A percentile compares a stretch with the other conserved stretches of the same genome.
phyloP scores from a whole-genome alignment of 2,113 vertebrate genomes.

The Laterallus jamaicensis region DNA sequence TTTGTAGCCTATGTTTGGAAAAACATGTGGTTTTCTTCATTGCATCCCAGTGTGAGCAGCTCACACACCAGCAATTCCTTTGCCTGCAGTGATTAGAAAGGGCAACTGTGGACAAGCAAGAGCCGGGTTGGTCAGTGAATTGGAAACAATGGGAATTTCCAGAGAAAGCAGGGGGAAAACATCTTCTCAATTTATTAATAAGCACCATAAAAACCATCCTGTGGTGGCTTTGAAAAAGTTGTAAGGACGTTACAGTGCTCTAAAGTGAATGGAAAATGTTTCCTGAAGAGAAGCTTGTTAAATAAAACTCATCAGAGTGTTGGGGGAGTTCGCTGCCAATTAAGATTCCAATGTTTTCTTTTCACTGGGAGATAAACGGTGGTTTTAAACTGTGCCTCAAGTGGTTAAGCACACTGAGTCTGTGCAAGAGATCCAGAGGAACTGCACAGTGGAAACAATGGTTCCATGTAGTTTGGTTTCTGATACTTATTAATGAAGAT shows the following conservation, averaged over 20 bases:
- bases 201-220: background rate
- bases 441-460: fast-evolving
- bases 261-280: background rate
- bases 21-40: fast-evolving
- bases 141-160: background rate
- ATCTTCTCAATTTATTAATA: background rate
- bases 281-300: background rate
- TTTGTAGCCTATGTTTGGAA: background rate
- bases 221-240: background rate
- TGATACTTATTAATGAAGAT: fast-evolving
- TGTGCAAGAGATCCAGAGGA: background rate
- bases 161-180: background rate
- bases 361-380: background rate
- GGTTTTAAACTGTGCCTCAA: background rate
- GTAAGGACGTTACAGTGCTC: background rate
- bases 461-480: fast-evolving
- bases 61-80: background rate
- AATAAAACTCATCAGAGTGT: background rate
- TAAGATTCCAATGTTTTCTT: background rate
- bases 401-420: background rate
- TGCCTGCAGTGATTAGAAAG: background rate
- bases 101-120: fast-evolving
- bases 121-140: background rate
- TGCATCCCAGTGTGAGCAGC: fast-evolving
- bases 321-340: background rate